Base-by-base conservation (phyloP, 2,888 invertebrate genomes). In the Elegia similella region DNA sequence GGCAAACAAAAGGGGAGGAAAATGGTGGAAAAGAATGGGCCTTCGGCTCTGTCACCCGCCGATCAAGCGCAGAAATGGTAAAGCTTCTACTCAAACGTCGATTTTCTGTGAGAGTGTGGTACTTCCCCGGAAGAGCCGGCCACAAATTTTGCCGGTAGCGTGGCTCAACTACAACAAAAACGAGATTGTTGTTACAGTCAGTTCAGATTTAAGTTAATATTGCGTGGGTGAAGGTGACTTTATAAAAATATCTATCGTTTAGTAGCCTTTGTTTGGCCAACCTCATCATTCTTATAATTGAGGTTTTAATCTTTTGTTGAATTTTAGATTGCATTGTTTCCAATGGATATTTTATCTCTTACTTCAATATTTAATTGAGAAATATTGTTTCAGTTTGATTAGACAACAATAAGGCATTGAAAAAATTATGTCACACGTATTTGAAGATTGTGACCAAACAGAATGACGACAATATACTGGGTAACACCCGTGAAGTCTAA, bases 211-310 rank as follows among this genome's bases (percentile, higher is more conserved):
- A 16, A 46, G 29, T 38, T 23, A 7, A 6, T 38, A 38, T 47
- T 38, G 46, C n/a, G 55, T 55, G 55, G 55, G 47, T 53, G 43
- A 50, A 46, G 47, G 47, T 55, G 46, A 34, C 46, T 47, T 34
- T 23, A 13, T 16, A 46, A 38, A 53, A 17, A 13, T 15, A 23
- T 23, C 6, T 8, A 50, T 32, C 16, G 38, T 38, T 38, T n/a
- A 38, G n/a, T 38, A 12, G 38, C 12, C 12, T 30, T 50, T 50
- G 32, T 52, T 52, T 16, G 34, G 17, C n/a, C n/a, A 6, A 5
- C 17, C n/a, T 23, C 46, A 46, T 23, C 12, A 23, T 46, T 23
- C 17, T 46, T 46, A 10, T n/a, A n/a, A n/a, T 16, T 46, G 16
- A 17, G 5, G 38, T 38, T 38, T 38, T 38, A 38, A 38, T 38